Base-by-base conservation (phyloP, 2,797 vertebrate species). In the Brachyalestes nurse region DNA sequence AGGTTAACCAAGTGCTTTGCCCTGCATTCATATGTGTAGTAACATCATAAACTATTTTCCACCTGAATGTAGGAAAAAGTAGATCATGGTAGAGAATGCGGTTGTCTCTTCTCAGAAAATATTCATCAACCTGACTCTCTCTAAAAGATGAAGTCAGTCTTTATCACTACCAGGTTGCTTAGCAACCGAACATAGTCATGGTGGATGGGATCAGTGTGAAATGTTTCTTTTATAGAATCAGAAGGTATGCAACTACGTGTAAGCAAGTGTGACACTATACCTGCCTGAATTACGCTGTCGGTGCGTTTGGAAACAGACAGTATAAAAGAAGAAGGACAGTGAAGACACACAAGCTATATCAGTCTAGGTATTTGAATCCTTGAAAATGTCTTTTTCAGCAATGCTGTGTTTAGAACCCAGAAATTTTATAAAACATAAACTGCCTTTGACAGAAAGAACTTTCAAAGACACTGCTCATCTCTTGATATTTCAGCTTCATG, bases 41-140 rank as follows among this genome's bases (percentile, higher is more conserved):
- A 45, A 45, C 42, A 45, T 9, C 42, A 45, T 45, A 45, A 45
- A 45, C 42, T 45, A 1, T 28, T 28, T 45, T 19, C 47, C 9
- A 38, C 25, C 57, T 1, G 16, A 72, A 19, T 13, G 17, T 25
- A 38, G 16, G 5, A 55, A 57, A 71, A 53, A 3, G 14, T 69
- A 28, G 25, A 65, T 53, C 6, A 19, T 72, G 23, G 28, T 38
- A 9, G 28, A 14, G 16, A 57, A 38, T 38, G 49, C 70, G 40
- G n/a, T 40, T 38, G 25, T 72, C 70, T 57, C 25, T 38, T 17
- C 34, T 72, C 70, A 55, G 51, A 57, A 72, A 55, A 72, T 72
- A 72, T 72, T 72, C 70, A 72, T 53, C 28, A 72, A 53, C 49
- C 70, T 72, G 70, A 34, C 70, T 25, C 42, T 49, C 14, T 19